Percentiles rank a stretch among this genome's conserved stretches.
Conservation (phyloP, 2,888 invertebrate species). For the Diarsia mendica region DNA sequence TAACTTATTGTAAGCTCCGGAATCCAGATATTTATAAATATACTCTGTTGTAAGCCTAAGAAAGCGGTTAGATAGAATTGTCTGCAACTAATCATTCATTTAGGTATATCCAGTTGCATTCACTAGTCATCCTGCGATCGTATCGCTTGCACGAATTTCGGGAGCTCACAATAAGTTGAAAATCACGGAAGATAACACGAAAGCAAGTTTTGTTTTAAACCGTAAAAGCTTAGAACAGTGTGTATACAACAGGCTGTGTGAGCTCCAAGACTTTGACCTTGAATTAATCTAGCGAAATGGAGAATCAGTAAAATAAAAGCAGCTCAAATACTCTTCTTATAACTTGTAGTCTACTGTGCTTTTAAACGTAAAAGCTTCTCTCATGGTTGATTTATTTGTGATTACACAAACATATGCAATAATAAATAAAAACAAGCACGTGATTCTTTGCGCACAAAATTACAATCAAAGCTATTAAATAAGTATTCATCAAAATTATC, state of each 20-base stretch:
- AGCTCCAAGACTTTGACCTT: background rate
- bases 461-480: conserved; percentile 9
- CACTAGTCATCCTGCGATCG: no score
- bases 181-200: no score
- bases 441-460: background rate
- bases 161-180: no score
- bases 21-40: no score
- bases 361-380: background rate
- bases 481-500: conserved; percentile 32
- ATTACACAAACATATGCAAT: conserved; percentile 11
- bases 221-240: no score
- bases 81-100: no score
- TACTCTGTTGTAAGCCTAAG: no score
- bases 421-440: background rate
- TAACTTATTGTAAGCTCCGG: no score
- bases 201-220: no score
- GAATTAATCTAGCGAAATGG: background rate
- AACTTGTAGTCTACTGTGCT: background rate
- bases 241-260: background rate
- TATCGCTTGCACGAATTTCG: no score
- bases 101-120: no score
- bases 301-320: background rate
- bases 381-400: background rate
- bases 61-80: no score
- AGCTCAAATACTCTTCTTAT: background rate